Conservation (phyloP, 2,113 vertebrate species). For the Alethe castanea region DNA sequence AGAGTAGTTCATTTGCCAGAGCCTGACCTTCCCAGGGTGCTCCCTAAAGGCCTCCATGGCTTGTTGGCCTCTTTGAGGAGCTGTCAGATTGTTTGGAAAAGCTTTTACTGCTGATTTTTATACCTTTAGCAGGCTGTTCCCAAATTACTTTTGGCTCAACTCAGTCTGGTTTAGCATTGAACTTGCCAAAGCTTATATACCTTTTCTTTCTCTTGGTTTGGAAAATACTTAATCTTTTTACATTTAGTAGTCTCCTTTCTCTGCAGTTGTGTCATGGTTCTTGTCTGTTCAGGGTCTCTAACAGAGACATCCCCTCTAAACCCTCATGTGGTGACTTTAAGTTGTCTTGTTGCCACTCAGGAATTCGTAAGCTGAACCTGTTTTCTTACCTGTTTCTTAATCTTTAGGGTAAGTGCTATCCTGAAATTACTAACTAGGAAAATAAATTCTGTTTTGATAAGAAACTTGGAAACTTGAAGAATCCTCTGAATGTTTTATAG, state of each 20-base stretch:
- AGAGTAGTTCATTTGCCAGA: not conserved
- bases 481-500: not conserved
- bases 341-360: not conserved
- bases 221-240: not conserved
- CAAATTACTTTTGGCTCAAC: not conserved
- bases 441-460: not conserved
- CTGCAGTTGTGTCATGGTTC: not conserved
- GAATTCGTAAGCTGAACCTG: not conserved
- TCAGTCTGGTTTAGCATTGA: not conserved
- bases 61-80: not conserved
- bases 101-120: not conserved
- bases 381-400: not conserved
- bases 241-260: not conserved
- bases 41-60: not conserved
- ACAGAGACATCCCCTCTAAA: not conserved
- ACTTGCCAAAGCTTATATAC: not conserved
- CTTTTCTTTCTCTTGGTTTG: not conserved
- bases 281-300: not conserved
- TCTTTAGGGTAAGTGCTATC: not conserved
- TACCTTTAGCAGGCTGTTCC: constrained; percentile 1
- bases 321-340: not conserved
- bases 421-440: not conserved
- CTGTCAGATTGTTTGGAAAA: not conserved
- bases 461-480: not conserved
- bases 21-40: not conserved